Base-by-base conservation (phyloP, 2,797 vertebrate species). In the Botia almorhae region DNA sequence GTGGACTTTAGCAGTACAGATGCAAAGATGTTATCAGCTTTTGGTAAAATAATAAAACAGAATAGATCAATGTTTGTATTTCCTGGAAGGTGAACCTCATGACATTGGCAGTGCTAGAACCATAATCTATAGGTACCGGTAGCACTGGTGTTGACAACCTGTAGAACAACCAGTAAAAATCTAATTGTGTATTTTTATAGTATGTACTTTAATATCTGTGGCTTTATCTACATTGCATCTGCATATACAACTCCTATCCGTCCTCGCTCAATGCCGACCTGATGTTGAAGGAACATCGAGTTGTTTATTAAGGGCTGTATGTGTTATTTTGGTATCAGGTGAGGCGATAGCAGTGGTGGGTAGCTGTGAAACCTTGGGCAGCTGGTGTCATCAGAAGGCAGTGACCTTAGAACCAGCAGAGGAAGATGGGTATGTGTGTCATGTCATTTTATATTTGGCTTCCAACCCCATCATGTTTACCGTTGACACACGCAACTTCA, bases 341-440 rank as follows among this genome's bases (percentile, higher is more conserved):
- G 97, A 99, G 85, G 92, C 97, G 83, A 95, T 99, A 12, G 97
- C 97, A 26, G 92, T 98, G 82, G 97, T 96, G 1, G 98, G 98
- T 43, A 95, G 90, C 90, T 97, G 95, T 89, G 95, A 95, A 86
- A 84, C 93, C 74, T 91, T 99, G 80, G 98, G 98, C 76, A 92
- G 83, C 76, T 99, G 98, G 98, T 95, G 90, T 87, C 93, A 95
- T 61, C 93, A 96, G 50, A 93, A 86, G 83, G 97, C 97, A 2
- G 90, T 96, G 74, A 86, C 91, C 55, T 92, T 99, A 50, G 89
- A 93, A 21, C 89, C 89, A 14, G 84, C 88, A 23, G 88, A 86
- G 39, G 89, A 83, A 0, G 93, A 92, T 50, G 86, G 87, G 94
- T 94, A 88, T 8, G 88, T 86, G 14, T 73, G 16, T 29, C 51